Evolutionary conservation across 2,888 invertebrate species (phyloP), one percentile per base, ranked within the genome.

Genomic region (Flexamia atlantica): DNA sequence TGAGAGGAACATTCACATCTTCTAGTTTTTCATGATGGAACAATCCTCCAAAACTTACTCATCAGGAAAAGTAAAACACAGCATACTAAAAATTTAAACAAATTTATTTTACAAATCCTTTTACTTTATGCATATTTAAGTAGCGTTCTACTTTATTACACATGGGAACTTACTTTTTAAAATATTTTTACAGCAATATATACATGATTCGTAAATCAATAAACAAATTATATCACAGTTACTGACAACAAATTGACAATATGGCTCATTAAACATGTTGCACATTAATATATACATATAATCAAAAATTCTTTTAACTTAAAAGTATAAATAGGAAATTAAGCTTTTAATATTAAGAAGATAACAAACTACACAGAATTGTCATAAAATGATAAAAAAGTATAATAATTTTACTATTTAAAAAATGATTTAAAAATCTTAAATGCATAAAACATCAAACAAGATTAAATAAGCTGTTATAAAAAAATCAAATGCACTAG

Each of bases 211-310:
- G 30, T 64, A 76, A 76, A 46, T 20, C 40, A 46, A 46, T 46
- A 50, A 76, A 76, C 76, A 46, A 76, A 76, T 40, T 70, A 76
- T 42, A 76, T 76, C 76, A 76, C 76, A 76, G 40, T 76, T 42
- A 76, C 64, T 64, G 64, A 76, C 42, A 76, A 76, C 46, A 76
- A 76, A 76, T 76, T 76, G 46, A 76, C 76, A 76, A 76, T 76
- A 76, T 76, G 76, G 76, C 76, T 76, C 30, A 70, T 70, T 36
- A 70, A 70, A 40, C 40, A 70, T 40, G 20, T 70, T 70, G 32
- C 40, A 70, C 70, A 70, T 70, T 20, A 20, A 70, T 23, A 70
- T 70, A 36, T 70, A 70, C 68, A 70, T 36, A 60, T 7, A 14
- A 20, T 70, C 10, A 40, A 70, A 40, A 70, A 70, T 70, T n/a